Evolutionary conservation across 1,140 invertebrate genomes (phyloP), one percentile per base, ranked within the genome.

Genomic region (Lethrus apterus): DNA sequence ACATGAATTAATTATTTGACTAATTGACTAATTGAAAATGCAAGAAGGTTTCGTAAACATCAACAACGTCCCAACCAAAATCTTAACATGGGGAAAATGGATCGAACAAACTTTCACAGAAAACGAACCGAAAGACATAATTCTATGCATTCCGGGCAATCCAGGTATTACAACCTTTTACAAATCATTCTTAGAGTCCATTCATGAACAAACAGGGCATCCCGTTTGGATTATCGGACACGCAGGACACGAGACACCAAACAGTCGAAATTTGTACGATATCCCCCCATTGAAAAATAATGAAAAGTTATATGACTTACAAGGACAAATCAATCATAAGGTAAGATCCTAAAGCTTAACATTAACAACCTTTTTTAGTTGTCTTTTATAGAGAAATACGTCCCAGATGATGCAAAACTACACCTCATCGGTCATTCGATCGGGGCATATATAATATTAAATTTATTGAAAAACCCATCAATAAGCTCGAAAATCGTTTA

Each of bases 351-450:
- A n/a, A n/a, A n/a, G 23, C 23, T 26, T 26, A 26, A 5, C 23
- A 26, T 26, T 5, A 26, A 26, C 5, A n/a, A 7, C 23, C 46
- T 55, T 20, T 65, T 63, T 29, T 32, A 77, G 73, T 55, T 77
- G 10, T 72, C 77, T 31, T 90, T 92, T 65, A 79, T 92, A 29
- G 70, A 77, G 45, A 72, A 80, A 45, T 81, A 80, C 57, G 69
- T 89, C 41, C 84, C 87, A 4, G 52, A 69, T 30, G 69, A 81
- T 65, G 72, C 76, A 0, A 76, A 74, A 55, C 58, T 93, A 3
- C 77, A 86, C 64, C 56, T 91, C 0, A 74, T 93, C 52, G 88
- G 84, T 1, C 89, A 93, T 72, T 93, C 89, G 0, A 84, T 92
- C 57, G 89, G 89, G 1, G 73, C 77, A 50, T 88, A 89, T 74